Base-by-base conservation (phyloP, 2,888 invertebrate genomes). In the Glaucopsyche alexis region DNA sequence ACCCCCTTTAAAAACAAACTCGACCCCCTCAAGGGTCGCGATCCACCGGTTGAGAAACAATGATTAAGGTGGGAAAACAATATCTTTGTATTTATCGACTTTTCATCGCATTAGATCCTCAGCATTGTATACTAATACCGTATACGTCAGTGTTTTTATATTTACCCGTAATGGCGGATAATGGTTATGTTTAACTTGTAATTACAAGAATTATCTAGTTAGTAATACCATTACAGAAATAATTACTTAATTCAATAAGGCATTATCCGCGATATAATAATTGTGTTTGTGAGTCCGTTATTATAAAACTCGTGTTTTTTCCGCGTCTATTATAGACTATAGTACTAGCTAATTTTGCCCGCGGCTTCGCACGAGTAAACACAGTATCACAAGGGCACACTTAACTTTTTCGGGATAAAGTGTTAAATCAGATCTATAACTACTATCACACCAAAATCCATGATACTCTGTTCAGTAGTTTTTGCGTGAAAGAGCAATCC, bases 211-310 rank as follows among this genome's bases (percentile, higher is more conserved):
- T 69, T 69, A 69, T 69, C 69, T 69, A 45, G 69, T 69, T 69
- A 69, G 69, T 67, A 19, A 49, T 49, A 49, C 69, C 29, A 49
- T 69, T 69, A 69, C 19, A 69, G 49, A 29, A 69, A 49, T 69
- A 69, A 69, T 69, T 49, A 49, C 69, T 69, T 69, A 69, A 69
- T 69, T 69, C 69, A 49, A 47, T 69, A 69, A 69, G 69, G 49
- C 47, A 49, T 49, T 69, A 69, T 49, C 69, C 29, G 67, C 45
- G 69, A 49, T 69, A 65, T 13, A 47, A 66, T 66, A 66, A 47
- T 69, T 16, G 47, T 29, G 29, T 69, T 47, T 69, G 69, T 49
- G 19, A 38, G 69, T 1, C 47, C 49, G 45, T 69, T 69, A 49
- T 69, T 29, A 69, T 47, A 14, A 47, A 49, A 47, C 19, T 69